These are phyloP conservation scores for Elephantulus edwardii DNA, from an alignment of 2,113 vertebrate genomes.

Conservation along the genomic window DNA sequence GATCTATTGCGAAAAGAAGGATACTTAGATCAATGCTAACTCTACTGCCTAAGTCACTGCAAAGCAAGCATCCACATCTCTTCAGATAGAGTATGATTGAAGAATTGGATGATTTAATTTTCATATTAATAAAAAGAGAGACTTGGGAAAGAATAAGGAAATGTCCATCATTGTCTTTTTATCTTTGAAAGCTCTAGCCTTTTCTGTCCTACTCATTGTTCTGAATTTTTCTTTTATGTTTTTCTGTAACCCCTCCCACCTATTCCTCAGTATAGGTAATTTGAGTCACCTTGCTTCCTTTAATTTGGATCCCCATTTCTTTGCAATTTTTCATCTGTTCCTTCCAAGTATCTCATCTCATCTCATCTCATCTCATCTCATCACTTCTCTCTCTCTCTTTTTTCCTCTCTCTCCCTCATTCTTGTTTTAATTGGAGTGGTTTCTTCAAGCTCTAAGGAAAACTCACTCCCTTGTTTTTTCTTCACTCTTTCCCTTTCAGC, in stretches of 20 bases:
- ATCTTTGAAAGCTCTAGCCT: not conserved
- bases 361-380: constrained; percentile 2
- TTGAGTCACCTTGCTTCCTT: not conserved
- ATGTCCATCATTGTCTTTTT: not conserved
- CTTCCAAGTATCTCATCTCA: not conserved
- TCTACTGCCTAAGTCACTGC: not conserved
- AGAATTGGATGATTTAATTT: not conserved
- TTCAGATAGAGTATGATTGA: not conserved
- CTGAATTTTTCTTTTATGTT: not conserved
- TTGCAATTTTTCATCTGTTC: not conserved
- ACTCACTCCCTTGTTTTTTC: constrained; percentile 21
- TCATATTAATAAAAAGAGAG: constrained; percentile 13
- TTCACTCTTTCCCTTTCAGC: constrained; percentile 66
- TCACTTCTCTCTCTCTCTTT: too few species aligned
- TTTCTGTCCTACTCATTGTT: not conserved
- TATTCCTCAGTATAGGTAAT: not conserved
- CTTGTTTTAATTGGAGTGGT: constrained; percentile 57
- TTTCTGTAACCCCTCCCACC: not conserved
- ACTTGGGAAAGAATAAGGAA: not conserved
- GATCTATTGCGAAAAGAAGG: not conserved
- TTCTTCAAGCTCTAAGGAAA: constrained; percentile 63
- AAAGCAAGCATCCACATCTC: not conserved
- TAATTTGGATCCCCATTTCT: constrained; percentile 33
- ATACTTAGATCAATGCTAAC: not conserved
- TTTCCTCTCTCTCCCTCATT: not conserved